Evolutionary conservation across 2,888 invertebrate genomes (phyloP).

Genomic region (Alcis repandata): DNA sequence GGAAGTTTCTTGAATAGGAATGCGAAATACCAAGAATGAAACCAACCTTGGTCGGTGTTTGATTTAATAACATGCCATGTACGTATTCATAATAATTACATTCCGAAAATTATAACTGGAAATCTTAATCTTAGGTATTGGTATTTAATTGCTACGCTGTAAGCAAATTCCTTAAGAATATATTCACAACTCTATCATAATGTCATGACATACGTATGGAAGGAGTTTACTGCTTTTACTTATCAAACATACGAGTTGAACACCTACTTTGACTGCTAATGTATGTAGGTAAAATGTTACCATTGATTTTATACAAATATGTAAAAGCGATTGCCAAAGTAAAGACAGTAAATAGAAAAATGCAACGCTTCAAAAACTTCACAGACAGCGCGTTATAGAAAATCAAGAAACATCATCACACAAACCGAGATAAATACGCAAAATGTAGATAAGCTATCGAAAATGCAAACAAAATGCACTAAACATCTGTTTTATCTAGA

Average conservation of each 20-base stretch:
- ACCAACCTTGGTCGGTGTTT: constrained; percentile 28
- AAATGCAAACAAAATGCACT: constrained; percentile 59
- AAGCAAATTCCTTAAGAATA: no score
- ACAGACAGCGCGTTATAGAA: background rate
- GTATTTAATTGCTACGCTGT: no score
- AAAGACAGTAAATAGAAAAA: background rate
- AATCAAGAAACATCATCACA: constrained; percentile 1
- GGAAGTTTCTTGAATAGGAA: constrained; percentile 33
- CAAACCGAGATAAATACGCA: constrained; percentile 44
- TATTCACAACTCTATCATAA: no score
- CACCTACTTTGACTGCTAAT: no score
- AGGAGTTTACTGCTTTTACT: no score
- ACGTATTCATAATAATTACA: background rate
- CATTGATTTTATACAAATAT: no score
- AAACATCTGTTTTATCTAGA: constrained; percentile 52
- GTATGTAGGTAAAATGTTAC: no score
- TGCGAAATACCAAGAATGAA: constrained; percentile 40
- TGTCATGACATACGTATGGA: no score
- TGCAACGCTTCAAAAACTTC: background rate
- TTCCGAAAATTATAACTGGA: background rate
- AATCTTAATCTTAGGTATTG: no score
- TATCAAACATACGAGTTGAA: no score
- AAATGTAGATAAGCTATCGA: constrained; percentile 58
- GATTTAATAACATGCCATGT: background rate
- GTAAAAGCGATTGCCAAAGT: no score